Evolutionary conservation across 2,113 vertebrate genomes (phyloP).

Genomic region (Rhabdomys dilectus): DNA sequence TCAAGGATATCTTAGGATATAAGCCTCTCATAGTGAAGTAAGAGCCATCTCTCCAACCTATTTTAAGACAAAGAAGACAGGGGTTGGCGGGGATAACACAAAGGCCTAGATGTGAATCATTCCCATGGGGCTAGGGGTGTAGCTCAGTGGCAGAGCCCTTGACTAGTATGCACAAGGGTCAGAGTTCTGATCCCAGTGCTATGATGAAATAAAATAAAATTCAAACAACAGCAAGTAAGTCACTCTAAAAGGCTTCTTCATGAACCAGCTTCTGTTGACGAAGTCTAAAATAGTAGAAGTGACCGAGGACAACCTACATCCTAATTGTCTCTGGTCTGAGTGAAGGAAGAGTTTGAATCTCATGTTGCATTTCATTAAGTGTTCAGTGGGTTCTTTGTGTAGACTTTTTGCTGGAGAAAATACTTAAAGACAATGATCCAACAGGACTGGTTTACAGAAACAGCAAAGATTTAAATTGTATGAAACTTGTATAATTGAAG

Average conservation of each 20-base stretch:
- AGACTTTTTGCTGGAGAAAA: neutral
- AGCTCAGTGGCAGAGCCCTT: neutral
- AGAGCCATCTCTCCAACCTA: neutral
- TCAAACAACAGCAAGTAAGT: neutral
- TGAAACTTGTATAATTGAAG: neutral
- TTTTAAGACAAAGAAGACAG: neutral
- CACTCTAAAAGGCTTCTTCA: neutral
- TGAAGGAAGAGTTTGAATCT: neutral
- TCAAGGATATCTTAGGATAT: neutral
- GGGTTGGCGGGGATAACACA: neutral
- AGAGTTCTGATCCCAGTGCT: neutral
- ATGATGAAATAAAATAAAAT: neutral
- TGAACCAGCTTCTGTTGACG: neutral
- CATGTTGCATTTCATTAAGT: neutral
- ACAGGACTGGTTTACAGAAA: neutral
- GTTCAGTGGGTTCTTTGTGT: neutral
- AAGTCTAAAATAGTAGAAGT: neutral
- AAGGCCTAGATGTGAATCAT: neutral
- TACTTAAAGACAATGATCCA: neutral
- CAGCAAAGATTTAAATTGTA: neutral
- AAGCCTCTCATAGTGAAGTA: no score
- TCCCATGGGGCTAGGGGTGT: neutral
- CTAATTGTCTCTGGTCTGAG: neutral
- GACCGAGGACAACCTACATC: neutral
- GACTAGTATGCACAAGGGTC: neutral